phyloP scores from a whole-genome alignment of 2,113 vertebrate genomes.

The Pipra filicauda region DNA sequence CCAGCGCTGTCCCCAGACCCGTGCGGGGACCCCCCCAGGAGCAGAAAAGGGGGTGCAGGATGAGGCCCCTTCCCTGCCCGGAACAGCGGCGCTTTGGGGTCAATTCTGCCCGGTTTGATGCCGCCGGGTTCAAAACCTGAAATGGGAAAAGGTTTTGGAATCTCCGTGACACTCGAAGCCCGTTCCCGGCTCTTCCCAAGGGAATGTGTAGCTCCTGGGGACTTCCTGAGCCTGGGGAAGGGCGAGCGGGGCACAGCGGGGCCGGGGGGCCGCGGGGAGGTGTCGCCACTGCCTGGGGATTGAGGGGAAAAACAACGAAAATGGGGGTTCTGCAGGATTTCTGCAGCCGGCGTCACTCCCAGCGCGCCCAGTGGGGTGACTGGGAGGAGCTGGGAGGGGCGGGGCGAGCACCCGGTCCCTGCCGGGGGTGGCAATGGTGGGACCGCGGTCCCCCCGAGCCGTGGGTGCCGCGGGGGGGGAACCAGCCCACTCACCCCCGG shows the following conservation, averaged over 20 bases:
- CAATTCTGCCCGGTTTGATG: accelerated
- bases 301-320: neutral
- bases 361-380: neutral
- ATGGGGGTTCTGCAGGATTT: accelerated
- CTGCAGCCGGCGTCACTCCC: neutral
- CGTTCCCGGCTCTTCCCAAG: neutral
- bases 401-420: neutral
- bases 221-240: neutral
- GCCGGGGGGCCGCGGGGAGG: too few species aligned
- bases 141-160: neutral
- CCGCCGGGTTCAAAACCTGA: neutral
- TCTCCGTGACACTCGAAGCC: neutral
- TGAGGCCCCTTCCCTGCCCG: neutral
- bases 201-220: neutral
- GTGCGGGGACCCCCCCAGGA: neutral
- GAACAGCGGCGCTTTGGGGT: neutral
- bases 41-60: neutral
- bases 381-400: neutral
- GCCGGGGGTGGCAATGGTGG: accelerated
- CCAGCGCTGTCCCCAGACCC: neutral
- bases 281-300: neutral
- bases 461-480: neutral
- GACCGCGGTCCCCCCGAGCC: accelerated
- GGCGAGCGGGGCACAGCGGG: accelerated
- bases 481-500: neutral